Evolutionary conservation across 30 jellyfish, hydroid and myxozoan species (phyloP), one percentile per base, ranked within the genome.

Genomic region (Haliclystus octoradiatus): DNA sequence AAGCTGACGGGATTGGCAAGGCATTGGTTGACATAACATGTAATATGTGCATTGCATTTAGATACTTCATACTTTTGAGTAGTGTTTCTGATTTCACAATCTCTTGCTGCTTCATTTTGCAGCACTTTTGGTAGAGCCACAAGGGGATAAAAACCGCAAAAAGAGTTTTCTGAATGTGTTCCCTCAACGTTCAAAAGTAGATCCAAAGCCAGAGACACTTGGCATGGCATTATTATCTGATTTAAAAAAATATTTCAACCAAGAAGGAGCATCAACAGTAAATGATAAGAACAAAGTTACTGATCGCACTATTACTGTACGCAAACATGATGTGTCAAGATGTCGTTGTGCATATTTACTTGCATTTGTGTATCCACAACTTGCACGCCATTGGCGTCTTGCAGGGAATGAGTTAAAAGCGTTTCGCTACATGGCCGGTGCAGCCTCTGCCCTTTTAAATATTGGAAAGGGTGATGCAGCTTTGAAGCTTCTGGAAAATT

Each of bases 361-460:
- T 40, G 89, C 94, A 29, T 28, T 66, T 26, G 74, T 75, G 26
- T 76, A 52, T 51, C 92, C 97, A 46, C 93, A 88, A 66, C 75
- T 88, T 34, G 92, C 74, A 0, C 63, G 19, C 26, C 92, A 79
- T 75, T 88, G 94, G 94, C 73, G 66, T 52, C 77, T 93, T 15
- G 78, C 97, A 1, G 66, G 65, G 51, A 88, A 74, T 70, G 49
- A 49, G 24, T 70, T 80, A 81, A 88, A 88, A 60, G 67, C 93
- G 9, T 88, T 80, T 57, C 91, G 65, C 31, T 88, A 88, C 81
- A 15, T 67, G 51, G 74, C 71, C 51, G 97, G 80, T 26, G 89
- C 93, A 33, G 94, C 97, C 1, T 86, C 87, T 0, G 94, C 97
- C 0, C 63, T 71, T 26, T 33, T 88, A 12, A 72, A 86, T 1